A percentile compares a stretch with the other conserved stretches of the same genome.
Conservation (phyloP, 2,797 vertebrate genomes). For the Cyprinella venusta region DNA sequence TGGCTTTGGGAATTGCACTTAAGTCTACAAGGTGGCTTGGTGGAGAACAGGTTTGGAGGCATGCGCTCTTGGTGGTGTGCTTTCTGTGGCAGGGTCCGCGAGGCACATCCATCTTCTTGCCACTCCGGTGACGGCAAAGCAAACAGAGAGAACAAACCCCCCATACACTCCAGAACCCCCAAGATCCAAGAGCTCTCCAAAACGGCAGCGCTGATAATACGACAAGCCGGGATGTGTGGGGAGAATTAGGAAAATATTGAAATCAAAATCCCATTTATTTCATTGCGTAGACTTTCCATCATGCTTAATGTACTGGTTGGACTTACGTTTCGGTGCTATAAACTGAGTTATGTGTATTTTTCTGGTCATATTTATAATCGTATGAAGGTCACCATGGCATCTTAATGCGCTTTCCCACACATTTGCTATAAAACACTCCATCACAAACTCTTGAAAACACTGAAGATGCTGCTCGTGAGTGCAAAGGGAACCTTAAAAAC, state of each 20-base stretch:
- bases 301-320: not conserved
- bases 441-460: not conserved
- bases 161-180: conserved; percentile 68
- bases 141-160: conserved; percentile 77
- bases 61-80: conserved; percentile 28
- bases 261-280: conserved; percentile 31
- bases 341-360: conserved; percentile 2
- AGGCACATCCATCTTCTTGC: conserved; percentile 79
- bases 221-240: conserved; percentile 63
- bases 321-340: not conserved
- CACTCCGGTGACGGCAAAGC: conserved; percentile 72
- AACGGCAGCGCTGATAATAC: conserved; percentile 67
- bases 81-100: conserved; percentile 65
- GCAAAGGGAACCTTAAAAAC: not conserved
- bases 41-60: conserved; percentile 32
- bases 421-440: not conserved
- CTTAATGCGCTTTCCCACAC: not conserved
- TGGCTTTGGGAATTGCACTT: conserved; percentile 34
- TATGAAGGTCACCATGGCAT: not conserved
- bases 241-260: conserved; percentile 27
- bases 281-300: conserved; percentile 22
- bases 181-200: conserved; percentile 54
- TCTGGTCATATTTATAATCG: not conserved
- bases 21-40: conserved; percentile 37
- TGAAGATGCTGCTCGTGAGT: not conserved